Evolutionary conservation across 2,797 vertebrate species (phyloP), one percentile per base, ranked within the genome.

Genomic region (Hydrophis major): DNA sequence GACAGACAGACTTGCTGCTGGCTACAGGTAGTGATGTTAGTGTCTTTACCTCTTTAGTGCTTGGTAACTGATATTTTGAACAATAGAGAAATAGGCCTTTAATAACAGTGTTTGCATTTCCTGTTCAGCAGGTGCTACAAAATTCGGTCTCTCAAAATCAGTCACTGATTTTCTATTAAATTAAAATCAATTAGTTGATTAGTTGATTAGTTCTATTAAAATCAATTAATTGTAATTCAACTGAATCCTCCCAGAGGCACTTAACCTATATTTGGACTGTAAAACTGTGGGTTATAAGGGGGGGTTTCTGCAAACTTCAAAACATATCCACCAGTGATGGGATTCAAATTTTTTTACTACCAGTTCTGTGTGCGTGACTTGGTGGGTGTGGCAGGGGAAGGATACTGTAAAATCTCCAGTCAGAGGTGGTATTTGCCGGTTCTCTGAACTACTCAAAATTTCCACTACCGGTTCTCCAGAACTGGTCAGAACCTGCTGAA

Each of bases 41-140:
- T 86, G 91, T 90, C 93, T 95, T 97, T 95, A 96, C 91, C 91
- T 2, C 91, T 93, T 61, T 95, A 95, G 92, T 93, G 95, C 66
- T 94, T 69, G 95, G 94, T 66, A 95, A 92, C 94, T 93, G 94
- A 94, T 94, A 94, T 94, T 90, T 94, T 95, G 89, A 93, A 94
- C 94, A 87, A 91, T 2, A 53, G 95, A 83, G 91, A 53, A 59
- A 74, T 32, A 69, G 32, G 22, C 55, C 32, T 42, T 69, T 59
- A 90, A 47, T 22, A 57, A 57, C 27, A 83, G 13, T 18, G 32
- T 90, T 74, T 90, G 47, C 61, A 55, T 90, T 83, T 57, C 53
- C 32, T 18, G 22, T 56, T 69, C 14, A 22, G 61, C 63, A 89
- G 57, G 3, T 37, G 37, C 32, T 88, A 89, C 61, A 32, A 61